Base-by-base conservation (phyloP, 2,888 invertebrate genomes). In the Meteorus cinctellus region DNA sequence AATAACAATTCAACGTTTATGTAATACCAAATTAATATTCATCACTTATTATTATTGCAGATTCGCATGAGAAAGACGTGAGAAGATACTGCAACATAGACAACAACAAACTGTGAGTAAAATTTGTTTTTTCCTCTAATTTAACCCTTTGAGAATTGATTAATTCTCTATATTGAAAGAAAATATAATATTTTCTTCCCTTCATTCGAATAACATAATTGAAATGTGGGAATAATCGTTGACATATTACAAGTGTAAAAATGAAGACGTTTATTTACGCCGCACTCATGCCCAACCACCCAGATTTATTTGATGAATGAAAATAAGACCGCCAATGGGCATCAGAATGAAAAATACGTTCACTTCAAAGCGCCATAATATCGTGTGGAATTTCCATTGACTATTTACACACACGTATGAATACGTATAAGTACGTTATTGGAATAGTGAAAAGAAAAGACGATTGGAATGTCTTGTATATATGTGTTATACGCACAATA, bases 401-500 rank as follows among this genome's bases (percentile, higher is more conserved):
- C 59, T 68, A 74, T 10, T n/a, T 19, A 55, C 55, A 19, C 55
- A 19, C 55, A 55, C 55, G 8, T 48, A 48, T 48, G n/a, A n/a
- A 19, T 55, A 55, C 10, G 19, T 10, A 55, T 55, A 19, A 55
- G 55, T 55, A 55, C 55, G 55, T 55, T 55, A 55, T 55, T 19
- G 19, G 55, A n/a, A n/a, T 55, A n/a, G 55, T 8, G 55, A 55
- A 55, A 55, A 55, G 51, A 65, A 65, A 68, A 68, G 10, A 62
- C 41, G 48, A 74, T 74, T 51, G 74, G 74, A 74, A 74, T 74
- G 59, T 67, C 24, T 51, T 72, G 51, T 55, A 19, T 55, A 55
- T 55, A 55, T 55, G n/a, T n/a, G n/a, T 55, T 55, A 55, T 55
- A 55, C 4, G 19, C 5, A 55, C 55, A 55, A 36, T 65, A 65